Base-by-base conservation (phyloP, 2,113 vertebrate species). In the Jacana jacana region DNA sequence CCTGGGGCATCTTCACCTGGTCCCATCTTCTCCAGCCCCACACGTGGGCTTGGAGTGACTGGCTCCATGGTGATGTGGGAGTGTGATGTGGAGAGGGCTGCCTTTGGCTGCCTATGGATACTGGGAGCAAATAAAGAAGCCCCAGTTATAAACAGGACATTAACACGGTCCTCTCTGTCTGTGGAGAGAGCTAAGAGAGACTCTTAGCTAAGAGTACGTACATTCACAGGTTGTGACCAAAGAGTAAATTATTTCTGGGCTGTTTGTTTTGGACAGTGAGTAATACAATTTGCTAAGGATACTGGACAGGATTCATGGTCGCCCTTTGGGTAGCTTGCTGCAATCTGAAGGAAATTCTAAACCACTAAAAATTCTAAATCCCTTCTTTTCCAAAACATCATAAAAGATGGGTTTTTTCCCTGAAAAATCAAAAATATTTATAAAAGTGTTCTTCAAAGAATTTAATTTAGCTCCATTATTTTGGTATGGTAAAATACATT, bases 91-190 rank as follows among this genome's bases (percentile, higher is more conserved):
- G 48, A 63, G 39, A 39, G 65, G 39, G 65, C n/a, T 80, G 49
- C 49, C 58, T 55, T n/a, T 40, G 31, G 40, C n/a, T 54, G 17
- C 54, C 40, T 35, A 12, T 4, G 33, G 25, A 5, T 33, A 13
- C 4, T 11, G 17, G 49, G 14, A 19, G 6, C 2, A 2, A 18
- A n/a, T n/a, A n/a, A 73, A 77, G 58, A 33, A n/a, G 1, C 0
- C n/a, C 24, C 60, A 17, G 39, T 40, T 69, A 39, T 27, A 54
- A 60, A 35, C 4, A 55, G 44, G 39, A 49, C 42, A 10, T 63
- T 27, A 24, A 1, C 28, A 27, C 33, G 24, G 2, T 30, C 16
- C 11, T 10, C 40, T 57, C 37, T 25, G 46, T 57, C 37, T 25
- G 46, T 19, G 39, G 54, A 44, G 24, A 33, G 31, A 18, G n/a